Base-by-base conservation (phyloP, 2,888 invertebrate species). In the Salticus scenicus region DNA sequence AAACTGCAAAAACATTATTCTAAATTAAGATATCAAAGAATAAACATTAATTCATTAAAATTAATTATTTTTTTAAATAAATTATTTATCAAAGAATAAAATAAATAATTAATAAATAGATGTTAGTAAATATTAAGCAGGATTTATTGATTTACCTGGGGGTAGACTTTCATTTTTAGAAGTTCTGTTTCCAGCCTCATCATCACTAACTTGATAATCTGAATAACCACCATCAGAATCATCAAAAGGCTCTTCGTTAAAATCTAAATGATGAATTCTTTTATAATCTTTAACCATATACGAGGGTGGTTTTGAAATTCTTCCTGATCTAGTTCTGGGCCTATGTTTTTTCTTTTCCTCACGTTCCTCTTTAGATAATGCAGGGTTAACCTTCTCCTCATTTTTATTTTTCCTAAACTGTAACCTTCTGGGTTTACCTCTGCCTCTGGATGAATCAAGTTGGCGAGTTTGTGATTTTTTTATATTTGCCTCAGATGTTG, bases 271-370 rank as follows among this genome's bases (percentile, higher is more conserved):
- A 89, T 93, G 93, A 74, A 93, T 91, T 80, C 93, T 92, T 88
- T 93, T 93, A 89, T 93, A 93, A 90, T 93, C 93, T 87, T 93
- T 92, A 24, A 93, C 92, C 92, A 94, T 93, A 89, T 93, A 93
- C 63, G 93, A 92, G 0, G 94, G 94, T 0, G 94, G 94, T 75
- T 93, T 92, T 0, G 93, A 93, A 33, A 94, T 91, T 70, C 94
- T 91, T 0, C 93, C 93, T 14, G 92, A 93, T 82, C 94, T 90
- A 20, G 93, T 93, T 75, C 93, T 91, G 0, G 93, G 92, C 31
- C 92, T 83, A 63, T 91, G 90, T 81, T 91, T 91, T 87, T 92
- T 92, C 83, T 90, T 90, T 17, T 91, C 91, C 70, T 92, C 92
- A 87, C 92, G 93, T 88, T 93, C 93, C 87, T 92, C 92, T 79